Conservation (phyloP, 2,797 vertebrate genomes). For the Rhinoraja longicauda region DNA sequence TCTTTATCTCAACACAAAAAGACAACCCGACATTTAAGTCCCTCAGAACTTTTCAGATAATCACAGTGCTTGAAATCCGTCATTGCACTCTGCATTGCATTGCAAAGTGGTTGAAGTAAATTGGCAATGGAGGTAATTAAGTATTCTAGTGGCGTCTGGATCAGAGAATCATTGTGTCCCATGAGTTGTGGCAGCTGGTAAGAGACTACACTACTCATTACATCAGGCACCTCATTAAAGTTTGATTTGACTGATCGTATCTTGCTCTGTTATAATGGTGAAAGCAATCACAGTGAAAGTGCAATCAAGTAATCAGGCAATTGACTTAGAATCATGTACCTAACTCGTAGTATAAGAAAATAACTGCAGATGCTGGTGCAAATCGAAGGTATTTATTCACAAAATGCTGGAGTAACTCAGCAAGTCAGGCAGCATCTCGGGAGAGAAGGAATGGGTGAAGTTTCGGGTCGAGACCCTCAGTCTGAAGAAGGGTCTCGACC, state of each 20-base stretch:
- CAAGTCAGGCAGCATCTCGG: no score
- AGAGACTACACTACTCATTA: constrained; percentile 37
- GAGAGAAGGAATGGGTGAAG: no score
- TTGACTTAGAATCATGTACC: constrained; percentile 52
- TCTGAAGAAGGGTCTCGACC: no score
- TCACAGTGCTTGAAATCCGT: background rate
- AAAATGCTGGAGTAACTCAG: no score
- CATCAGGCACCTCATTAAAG: constrained; percentile 41
- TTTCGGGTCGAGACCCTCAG: no score
- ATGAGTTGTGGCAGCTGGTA: constrained; percentile 29
- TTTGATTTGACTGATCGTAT: constrained; percentile 39
- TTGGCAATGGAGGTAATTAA: background rate
- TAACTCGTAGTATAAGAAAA: no score
- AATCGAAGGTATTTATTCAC: no score
- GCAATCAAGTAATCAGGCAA: constrained; percentile 61
- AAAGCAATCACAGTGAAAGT: constrained; percentile 47
- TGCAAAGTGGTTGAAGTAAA: background rate
- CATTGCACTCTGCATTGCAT: background rate
- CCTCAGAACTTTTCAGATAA: background rate
- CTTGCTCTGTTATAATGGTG: background rate
- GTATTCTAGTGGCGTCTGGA: constrained; percentile 19
- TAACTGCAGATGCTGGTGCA: no score
- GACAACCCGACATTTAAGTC: background rate
- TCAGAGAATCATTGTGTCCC: background rate
- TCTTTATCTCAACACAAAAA: background rate